A percentile compares a stretch with the other conserved stretches of the same genome.
Evolutionary conservation across 2,113 vertebrate species (phyloP).

Genomic region (Plecotus auritus): DNA sequence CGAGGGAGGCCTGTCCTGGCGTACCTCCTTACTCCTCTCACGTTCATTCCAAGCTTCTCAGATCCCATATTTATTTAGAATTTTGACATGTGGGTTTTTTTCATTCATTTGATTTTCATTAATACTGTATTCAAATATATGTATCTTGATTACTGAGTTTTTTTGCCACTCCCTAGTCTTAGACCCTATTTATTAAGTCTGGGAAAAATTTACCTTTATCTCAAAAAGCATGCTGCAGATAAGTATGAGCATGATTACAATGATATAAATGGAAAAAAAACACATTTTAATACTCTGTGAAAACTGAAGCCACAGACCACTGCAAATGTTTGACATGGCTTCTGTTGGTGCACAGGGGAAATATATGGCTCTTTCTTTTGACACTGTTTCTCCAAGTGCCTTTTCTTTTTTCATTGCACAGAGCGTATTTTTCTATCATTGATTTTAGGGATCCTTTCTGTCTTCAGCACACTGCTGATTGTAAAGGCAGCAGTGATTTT

Average conservation of each 20-base stretch:
- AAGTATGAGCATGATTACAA: background rate
- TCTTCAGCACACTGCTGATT: background rate
- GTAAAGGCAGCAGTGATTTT: background rate
- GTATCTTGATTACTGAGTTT: background rate
- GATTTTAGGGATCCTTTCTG: background rate
- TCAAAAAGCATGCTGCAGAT: background rate
- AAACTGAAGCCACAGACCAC: background rate
- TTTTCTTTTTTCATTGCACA: background rate
- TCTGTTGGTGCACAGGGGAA: background rate
- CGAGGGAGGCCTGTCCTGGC: background rate
- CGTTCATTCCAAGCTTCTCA: background rate
- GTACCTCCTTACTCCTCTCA: background rate
- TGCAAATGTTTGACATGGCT: background rate
- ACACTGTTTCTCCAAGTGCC: background rate
- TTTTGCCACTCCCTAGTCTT: background rate
- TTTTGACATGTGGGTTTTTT: background rate
- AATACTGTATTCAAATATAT: conserved; percentile 10
- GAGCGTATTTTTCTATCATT: background rate
- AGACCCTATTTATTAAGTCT: background rate
- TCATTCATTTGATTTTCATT: background rate
- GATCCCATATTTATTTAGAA: background rate
- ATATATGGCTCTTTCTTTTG: background rate
- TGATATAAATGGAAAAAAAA: background rate
- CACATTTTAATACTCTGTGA: background rate
- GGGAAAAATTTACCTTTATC: background rate